Conservation (phyloP, 2,113 vertebrate species). For the Noctilio leporinus region DNA sequence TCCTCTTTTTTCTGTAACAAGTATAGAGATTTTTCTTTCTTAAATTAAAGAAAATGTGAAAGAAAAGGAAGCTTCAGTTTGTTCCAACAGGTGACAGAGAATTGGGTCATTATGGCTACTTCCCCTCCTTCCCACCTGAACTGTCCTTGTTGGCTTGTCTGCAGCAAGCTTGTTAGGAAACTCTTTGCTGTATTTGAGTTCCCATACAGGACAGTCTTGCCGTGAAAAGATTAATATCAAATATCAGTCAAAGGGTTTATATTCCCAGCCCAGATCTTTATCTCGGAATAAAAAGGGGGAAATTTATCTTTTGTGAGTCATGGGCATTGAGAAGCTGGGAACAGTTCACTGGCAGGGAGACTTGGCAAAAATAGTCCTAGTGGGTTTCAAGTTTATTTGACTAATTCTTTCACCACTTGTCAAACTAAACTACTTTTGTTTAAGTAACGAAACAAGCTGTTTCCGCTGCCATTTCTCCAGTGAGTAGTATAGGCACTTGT, state of each 20-base stretch:
- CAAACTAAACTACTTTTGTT: conserved; percentile 80
- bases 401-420: conserved; percentile 85
- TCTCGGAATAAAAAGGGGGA: conserved; percentile 46
- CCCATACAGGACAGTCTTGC: conserved; percentile 49
- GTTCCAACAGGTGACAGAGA: background rate
- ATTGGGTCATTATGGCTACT: background rate
- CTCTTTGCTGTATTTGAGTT: conserved; percentile 46
- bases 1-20: background rate
- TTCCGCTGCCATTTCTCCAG: conserved; percentile 78
- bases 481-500: conserved; percentile 78
- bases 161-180: background rate
- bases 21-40: background rate
- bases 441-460: conserved; percentile 75
- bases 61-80: background rate
- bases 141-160: background rate
- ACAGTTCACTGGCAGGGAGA: conserved; percentile 53
- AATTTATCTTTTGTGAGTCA: conserved; percentile 73
- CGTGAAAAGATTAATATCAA: conserved; percentile 66
- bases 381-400: conserved; percentile 82
- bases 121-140: background rate
- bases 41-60: background rate
- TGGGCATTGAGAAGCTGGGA: conserved; percentile 55
- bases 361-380: conserved; percentile 66
- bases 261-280: conserved; percentile 65
- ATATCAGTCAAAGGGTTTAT: conserved; percentile 47